Percentiles rank a stretch among this genome's conserved stretches.
Evolutionary conservation across 2,888 invertebrate species (phyloP).

Genomic region (Sylvicola cinctus): DNA sequence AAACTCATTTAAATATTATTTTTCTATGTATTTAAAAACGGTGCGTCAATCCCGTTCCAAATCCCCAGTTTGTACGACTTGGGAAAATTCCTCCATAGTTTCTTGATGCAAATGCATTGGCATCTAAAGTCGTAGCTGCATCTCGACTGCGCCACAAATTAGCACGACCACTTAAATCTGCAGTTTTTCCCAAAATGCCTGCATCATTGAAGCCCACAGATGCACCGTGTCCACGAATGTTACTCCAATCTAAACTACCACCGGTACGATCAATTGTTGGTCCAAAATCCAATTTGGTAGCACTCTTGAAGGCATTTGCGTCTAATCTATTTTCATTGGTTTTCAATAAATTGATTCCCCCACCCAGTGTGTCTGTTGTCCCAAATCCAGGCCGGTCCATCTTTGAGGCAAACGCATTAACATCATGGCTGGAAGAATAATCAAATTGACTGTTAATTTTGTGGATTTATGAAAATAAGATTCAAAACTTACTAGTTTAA

Average conservation of each 20-base stretch:
- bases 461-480: too few relatives aligned
- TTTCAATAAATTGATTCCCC: neutral
- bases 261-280: neutral
- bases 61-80: too few relatives aligned
- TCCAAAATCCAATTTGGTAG: neutral
- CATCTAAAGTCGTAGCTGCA: too few relatives aligned
- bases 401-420: neutral
- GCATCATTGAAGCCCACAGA: neutral
- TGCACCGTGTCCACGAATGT: neutral
- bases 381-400: too few relatives aligned
- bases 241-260: neutral
- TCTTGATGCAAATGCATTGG: too few relatives aligned
- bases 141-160: neutral
- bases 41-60: too few relatives aligned
- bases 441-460: neutral
- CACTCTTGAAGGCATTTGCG: neutral
- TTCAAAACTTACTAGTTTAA: neutral
- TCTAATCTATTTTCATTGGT: neutral
- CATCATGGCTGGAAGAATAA: neutral
- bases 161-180: neutral
- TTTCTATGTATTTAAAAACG: too few relatives aligned
- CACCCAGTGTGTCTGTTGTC: neutral
- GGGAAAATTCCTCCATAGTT: too few relatives aligned
- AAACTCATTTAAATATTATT: too few relatives aligned
- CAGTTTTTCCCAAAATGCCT: neutral